Evolutionary conservation across 1,140 invertebrate species (phyloP).

Genomic region (Ctenoplectra terminalis): DNA sequence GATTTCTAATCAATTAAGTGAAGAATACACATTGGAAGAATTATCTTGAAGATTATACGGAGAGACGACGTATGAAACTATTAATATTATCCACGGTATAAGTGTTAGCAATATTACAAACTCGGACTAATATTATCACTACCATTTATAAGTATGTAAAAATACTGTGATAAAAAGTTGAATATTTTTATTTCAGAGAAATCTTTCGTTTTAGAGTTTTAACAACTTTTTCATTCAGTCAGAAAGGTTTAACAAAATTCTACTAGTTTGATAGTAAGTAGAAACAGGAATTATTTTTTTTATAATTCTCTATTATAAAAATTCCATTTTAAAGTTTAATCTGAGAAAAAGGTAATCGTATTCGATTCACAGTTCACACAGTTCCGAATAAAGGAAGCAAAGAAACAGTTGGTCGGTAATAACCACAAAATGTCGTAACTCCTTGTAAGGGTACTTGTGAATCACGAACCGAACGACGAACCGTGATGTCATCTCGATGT

Average conservation of each 20-base stretch:
- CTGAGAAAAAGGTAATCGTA: neutral
- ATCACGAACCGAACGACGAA: neutral
- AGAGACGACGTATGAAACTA: neutral
- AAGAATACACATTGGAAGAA: neutral
- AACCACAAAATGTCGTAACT: neutral
- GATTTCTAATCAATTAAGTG: slow-evolving; percentile 3
- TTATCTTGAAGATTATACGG: neutral
- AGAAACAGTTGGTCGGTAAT: neutral
- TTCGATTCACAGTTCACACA: too few species aligned
- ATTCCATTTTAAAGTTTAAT: neutral
- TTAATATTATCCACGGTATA: neutral
- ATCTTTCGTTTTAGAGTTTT: neutral
- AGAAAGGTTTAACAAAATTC: neutral
- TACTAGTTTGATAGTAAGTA: neutral
- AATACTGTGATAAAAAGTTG: neutral
- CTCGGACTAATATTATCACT: too few species aligned
- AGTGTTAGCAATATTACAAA: neutral
- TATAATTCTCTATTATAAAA: neutral
- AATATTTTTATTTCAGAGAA: neutral
- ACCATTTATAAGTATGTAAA: too few species aligned
- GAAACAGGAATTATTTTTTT: neutral
- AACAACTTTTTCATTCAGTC: neutral
- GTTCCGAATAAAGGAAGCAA: neutral
- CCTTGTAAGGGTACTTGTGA: neutral
- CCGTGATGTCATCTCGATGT: neutral